phyloP scores from a whole-genome alignment of 2,797 vertebrate species.

The Sebastes variabilis region DNA sequence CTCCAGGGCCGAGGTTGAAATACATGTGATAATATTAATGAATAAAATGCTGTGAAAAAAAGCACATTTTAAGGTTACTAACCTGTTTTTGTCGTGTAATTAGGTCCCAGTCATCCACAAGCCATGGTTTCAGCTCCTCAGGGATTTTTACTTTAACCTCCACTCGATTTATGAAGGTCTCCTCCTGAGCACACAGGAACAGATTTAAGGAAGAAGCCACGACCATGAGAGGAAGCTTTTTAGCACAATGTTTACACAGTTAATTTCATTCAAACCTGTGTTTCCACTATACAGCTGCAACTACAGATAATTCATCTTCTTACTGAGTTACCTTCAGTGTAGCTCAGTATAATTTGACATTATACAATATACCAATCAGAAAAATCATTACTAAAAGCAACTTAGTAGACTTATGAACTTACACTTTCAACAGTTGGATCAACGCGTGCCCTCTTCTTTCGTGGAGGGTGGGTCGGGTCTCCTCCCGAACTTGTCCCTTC shows the following conservation, averaged over 20 bases:
- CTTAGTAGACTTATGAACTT: slow-evolving; percentile 52
- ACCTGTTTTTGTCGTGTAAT: slow-evolving; percentile 99
- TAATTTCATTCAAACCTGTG: not conserved
- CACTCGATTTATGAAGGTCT: slow-evolving; percentile 98
- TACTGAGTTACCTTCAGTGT: not conserved
- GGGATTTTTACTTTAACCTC: slow-evolving; percentile 99
- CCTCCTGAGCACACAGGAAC: slow-evolving; percentile 84
- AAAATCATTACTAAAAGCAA: not conserved
- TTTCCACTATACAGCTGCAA: not conserved
- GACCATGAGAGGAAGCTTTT: not conserved
- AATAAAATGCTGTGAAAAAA: not conserved
- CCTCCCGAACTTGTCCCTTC: slow-evolving; percentile 94
- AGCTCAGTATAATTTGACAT: not conserved
- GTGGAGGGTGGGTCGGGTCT: slow-evolving; percentile 94
- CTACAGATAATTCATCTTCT: not conserved
- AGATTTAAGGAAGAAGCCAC: not conserved
- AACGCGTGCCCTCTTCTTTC: slow-evolving; percentile 97
- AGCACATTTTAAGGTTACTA: not conserved
- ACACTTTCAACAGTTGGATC: slow-evolving; percentile 98
- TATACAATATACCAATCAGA: not conserved
- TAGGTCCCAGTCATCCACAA: slow-evolving; percentile 99
- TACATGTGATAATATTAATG: not conserved
- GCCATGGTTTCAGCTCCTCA: slow-evolving; percentile 97
- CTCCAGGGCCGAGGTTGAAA: not conserved
- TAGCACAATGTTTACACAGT: not conserved